phyloP scores from a whole-genome alignment of 1,140 invertebrate genomes.

The Lineus longissimus region DNA sequence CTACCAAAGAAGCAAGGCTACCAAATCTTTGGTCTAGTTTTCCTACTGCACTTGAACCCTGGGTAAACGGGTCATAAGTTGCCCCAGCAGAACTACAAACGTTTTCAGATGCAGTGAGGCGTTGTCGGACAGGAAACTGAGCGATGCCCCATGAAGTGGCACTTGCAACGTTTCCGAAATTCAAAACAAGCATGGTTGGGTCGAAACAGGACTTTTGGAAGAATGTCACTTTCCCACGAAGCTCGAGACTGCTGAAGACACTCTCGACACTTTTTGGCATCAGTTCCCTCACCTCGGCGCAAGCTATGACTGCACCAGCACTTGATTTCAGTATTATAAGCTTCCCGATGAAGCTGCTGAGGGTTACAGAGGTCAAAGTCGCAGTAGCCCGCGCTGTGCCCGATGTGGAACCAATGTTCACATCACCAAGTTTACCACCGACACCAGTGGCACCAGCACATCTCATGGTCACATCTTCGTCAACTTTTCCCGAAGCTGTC shows the following conservation, averaged over 20 bases:
- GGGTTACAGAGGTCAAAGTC: not conserved
- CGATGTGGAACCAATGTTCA: slow-evolving; percentile 48
- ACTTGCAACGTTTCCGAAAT: slow-evolving; percentile 61
- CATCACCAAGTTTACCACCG: slow-evolving; percentile 61
- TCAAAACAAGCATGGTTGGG: slow-evolving; percentile 75
- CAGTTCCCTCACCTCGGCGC: slow-evolving; percentile 69
- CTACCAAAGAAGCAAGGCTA: not conserved
- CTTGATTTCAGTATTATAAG: slow-evolving; percentile 20
- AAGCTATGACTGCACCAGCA: slow-evolving; percentile 45
- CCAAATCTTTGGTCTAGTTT: not conserved
- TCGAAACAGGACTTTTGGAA: slow-evolving; percentile 79
- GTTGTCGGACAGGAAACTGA: slow-evolving; percentile 54
- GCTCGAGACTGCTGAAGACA: slow-evolving; percentile 72
- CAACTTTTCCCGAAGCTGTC: too few relatives aligned
- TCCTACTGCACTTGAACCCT: not conserved
- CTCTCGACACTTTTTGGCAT: slow-evolving; percentile 57
- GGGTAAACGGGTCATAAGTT: not conserved
- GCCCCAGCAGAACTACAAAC: slow-evolving; percentile 76
- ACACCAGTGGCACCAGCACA: not conserved
- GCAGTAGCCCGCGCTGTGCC: slow-evolving; percentile 67
- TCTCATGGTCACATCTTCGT: slow-evolving; percentile 36
- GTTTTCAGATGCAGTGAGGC: slow-evolving; percentile 70
- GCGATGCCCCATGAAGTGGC: slow-evolving; percentile 55
- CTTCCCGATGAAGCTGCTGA: slow-evolving; percentile 21
- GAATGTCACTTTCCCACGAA: slow-evolving; percentile 75